Conservation (phyloP, 2,888 invertebrate species). For the Tetanocera ferruginea region DNA sequence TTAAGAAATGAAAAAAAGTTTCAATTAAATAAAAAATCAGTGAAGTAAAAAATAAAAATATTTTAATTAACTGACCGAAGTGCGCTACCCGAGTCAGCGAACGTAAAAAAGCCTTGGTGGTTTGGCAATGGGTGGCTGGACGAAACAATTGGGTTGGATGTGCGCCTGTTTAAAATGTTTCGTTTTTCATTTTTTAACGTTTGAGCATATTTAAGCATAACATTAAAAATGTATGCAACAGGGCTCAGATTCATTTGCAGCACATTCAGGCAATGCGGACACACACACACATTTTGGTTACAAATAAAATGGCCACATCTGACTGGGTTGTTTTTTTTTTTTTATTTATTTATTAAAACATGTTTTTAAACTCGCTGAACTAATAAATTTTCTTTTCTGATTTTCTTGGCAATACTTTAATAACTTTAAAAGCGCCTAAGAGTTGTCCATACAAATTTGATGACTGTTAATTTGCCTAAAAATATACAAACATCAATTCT, state of each 20-base stretch:
- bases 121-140: too few species aligned
- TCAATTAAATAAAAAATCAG: background rate
- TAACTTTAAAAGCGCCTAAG: background rate
- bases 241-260: constrained; percentile 28
- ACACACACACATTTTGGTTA: too few species aligned
- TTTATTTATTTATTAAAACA: background rate
- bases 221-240: constrained; percentile 31
- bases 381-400: too few species aligned
- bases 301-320: too few species aligned
- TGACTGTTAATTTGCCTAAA: too few species aligned
- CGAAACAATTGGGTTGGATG: too few species aligned
- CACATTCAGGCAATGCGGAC: background rate
- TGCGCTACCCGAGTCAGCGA: background rate
- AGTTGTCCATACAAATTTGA: too few species aligned
- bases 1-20: background rate
- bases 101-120: background rate
- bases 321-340: constrained; percentile 16
- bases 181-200: background rate
- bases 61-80: constrained; percentile 38
- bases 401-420: background rate
- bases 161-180: background rate
- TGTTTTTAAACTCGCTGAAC: constrained; percentile 1
- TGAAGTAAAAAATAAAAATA: constrained; percentile 10
- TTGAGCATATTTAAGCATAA: constrained; percentile 23
- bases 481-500: too few species aligned